Evolutionary conservation across 2,113 vertebrate genomes (phyloP).

Genomic region (Aythya baeri): DNA sequence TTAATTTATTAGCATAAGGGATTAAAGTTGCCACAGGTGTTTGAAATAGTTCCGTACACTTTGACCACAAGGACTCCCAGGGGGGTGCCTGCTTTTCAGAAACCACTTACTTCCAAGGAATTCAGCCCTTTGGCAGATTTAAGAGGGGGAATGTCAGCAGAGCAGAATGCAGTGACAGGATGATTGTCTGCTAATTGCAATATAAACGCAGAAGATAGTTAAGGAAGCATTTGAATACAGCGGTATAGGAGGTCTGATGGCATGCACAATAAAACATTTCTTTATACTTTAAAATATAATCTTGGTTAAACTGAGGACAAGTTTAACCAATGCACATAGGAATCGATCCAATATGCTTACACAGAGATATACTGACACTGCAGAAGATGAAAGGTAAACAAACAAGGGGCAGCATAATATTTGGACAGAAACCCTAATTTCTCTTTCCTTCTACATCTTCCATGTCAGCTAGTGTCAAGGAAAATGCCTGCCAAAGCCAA

Average conservation of each 20-base stretch:
- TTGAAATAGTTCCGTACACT: slow-evolving; percentile 64
- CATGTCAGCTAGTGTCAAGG: neutral
- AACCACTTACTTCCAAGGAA: slow-evolving; percentile 67
- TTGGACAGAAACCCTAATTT: neutral
- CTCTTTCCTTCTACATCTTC: neutral
- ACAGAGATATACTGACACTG: neutral
- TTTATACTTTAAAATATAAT: neutral
- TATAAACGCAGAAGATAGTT: slow-evolving; percentile 34
- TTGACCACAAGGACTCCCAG: slow-evolving; percentile 60
- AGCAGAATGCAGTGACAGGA: slow-evolving; percentile 60
- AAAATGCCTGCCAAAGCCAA: neutral
- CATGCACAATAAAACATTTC: neutral
- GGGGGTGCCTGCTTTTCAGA: slow-evolving; percentile 55
- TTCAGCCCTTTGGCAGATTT: slow-evolving; percentile 66
- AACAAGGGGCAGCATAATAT: neutral
- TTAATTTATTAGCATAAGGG: slow-evolving; percentile 68
- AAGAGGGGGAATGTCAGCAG: slow-evolving; percentile 58
- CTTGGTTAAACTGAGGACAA: neutral
- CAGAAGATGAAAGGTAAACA: neutral
- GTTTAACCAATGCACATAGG: neutral
- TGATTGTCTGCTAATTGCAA: slow-evolving; percentile 63
- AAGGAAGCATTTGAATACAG: slow-evolving; percentile 11
- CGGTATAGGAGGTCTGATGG: neutral
- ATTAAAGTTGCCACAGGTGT: slow-evolving; percentile 70
- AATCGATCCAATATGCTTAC: neutral